A percentile compares a stretch with the other conserved stretches of the same genome.
phyloP scores from a whole-genome alignment of 2,113 vertebrate species.

The Rhabdornis inornatus region DNA sequence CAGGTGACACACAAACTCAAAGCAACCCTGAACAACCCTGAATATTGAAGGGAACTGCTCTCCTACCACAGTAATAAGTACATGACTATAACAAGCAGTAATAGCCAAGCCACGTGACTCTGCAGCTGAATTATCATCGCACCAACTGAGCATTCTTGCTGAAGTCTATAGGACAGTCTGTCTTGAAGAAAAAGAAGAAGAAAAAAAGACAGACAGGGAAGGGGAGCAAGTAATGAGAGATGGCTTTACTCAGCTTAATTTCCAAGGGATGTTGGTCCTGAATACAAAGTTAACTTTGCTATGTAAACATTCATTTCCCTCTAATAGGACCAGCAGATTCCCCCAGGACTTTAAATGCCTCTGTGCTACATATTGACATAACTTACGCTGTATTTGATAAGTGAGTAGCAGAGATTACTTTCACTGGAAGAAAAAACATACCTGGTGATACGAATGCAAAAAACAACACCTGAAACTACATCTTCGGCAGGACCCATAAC shows the following conservation, averaged over 20 bases:
- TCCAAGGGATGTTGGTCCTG: slow-evolving; percentile 81
- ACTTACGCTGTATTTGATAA: not conserved
- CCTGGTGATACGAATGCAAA: not conserved
- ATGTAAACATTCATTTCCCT: not conserved
- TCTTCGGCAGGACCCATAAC: not conserved
- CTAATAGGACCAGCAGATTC: not conserved
- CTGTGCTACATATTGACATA: not conserved
- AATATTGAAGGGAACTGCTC: not conserved
- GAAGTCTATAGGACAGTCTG: slow-evolving; percentile 76
- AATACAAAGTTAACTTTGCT: not conserved
- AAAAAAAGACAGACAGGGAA: slow-evolving; percentile 85
- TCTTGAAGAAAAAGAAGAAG: slow-evolving; percentile 87
- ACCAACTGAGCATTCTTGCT: slow-evolving; percentile 62
- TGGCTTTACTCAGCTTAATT: slow-evolving; percentile 71
- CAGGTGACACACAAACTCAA: not conserved
- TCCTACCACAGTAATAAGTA: not conserved
- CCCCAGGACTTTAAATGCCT: not conserved
- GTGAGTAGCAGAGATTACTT: not conserved
- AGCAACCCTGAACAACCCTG: not conserved
- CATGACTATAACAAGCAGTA: not conserved
- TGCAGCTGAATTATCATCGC: slow-evolving; percentile 76
- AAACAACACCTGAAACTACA: not conserved
- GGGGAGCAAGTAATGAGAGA: slow-evolving; percentile 82
- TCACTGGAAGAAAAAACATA: not conserved
- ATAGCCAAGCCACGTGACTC: not conserved